These are phyloP conservation scores for Procambarus virginalis DNA, from an alignment of 1,140 invertebrate genomes.

Conservation along the genomic window DNA sequence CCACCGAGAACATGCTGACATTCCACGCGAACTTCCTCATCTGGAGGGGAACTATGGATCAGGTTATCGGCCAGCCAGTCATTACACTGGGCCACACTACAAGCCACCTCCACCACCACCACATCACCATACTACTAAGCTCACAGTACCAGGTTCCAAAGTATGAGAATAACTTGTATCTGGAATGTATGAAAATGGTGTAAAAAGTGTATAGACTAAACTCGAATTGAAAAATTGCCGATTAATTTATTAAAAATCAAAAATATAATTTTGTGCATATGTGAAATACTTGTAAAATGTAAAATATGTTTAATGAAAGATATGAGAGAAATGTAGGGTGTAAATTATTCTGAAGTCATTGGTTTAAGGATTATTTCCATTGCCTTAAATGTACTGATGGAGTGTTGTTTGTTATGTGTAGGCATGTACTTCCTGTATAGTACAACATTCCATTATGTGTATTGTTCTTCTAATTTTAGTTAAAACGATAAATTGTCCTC, in stretches of 20 bases:
- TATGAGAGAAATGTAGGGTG: background rate
- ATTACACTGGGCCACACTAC: slow-evolving; percentile 47
- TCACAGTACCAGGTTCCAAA: slow-evolving; percentile 68
- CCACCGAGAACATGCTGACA: slow-evolving; percentile 24
- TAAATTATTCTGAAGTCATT: slow-evolving; percentile 24
- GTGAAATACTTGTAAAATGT: slow-evolving; percentile 23
- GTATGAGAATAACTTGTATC: slow-evolving; percentile 41
- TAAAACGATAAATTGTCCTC: slow-evolving; percentile 7
- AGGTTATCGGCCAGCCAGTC: slow-evolving; percentile 38
- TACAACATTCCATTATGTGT: slow-evolving; percentile 42
- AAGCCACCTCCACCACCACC: slow-evolving; percentile 46
- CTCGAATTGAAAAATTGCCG: slow-evolving; percentile 7
- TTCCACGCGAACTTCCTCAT: slow-evolving; percentile 33
- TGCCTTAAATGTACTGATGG: slow-evolving; percentile 6
- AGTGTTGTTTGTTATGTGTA: background rate
- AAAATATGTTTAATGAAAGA: slow-evolving; percentile 18
- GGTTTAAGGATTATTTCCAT: background rate
- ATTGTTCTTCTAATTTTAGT: slow-evolving; percentile 5
- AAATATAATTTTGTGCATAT: slow-evolving; percentile 36
- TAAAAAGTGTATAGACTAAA: slow-evolving; percentile 25
- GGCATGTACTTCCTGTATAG: slow-evolving; percentile 4
- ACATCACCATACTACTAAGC: slow-evolving; percentile 36
- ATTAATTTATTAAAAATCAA: slow-evolving; percentile 60
- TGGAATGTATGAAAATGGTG: slow-evolving; percentile 9
- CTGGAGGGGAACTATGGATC: slow-evolving; percentile 29